phyloP scores from a whole-genome alignment of 2,113 vertebrate genomes.

The Cyprinodon variegatus region DNA sequence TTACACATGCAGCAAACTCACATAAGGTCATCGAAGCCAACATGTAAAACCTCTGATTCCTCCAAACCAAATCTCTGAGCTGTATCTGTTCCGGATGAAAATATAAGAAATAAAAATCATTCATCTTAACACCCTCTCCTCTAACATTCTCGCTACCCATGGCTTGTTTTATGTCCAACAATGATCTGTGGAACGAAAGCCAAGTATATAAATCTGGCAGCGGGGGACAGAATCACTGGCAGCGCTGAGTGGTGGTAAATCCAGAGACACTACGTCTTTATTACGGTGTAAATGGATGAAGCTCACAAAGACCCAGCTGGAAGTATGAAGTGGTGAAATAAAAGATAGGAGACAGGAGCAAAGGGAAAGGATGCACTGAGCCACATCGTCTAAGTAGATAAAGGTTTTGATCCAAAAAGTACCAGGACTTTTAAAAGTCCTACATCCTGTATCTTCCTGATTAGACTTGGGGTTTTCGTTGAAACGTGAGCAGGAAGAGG shows the following conservation, averaged over 20 bases:
- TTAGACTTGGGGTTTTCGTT: no score
- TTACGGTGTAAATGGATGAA: constrained; percentile 29
- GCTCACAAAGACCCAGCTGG: not conserved
- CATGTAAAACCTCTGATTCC: constrained; percentile 22
- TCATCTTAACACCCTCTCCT: constrained; percentile 2
- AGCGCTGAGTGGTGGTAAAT: constrained; percentile 21
- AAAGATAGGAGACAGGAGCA: not conserved
- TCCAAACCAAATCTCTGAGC: not conserved
- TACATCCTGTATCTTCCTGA: no score
- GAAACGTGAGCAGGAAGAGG: no score
- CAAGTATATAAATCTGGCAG: constrained; percentile 43
- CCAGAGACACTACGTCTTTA: constrained; percentile 40
- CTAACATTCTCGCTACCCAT: constrained; percentile 7
- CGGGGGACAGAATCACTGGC: constrained; percentile 35
- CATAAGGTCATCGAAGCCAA: not conserved
- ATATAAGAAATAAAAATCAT: constrained; percentile 25
- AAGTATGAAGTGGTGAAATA: constrained; percentile 11
- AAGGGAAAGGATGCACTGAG: not conserved
- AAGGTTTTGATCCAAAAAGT: no score
- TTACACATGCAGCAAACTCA: not conserved
- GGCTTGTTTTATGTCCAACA: constrained; percentile 49
- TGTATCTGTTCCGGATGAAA: constrained; percentile 17
- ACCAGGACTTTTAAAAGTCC: no score
- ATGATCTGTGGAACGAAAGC: constrained; percentile 39
- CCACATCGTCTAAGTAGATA: not conserved